These are phyloP conservation scores for Sphyrna mokarran DNA, from an alignment of 2,113 vertebrate species.

Conservation along the genomic window DNA sequence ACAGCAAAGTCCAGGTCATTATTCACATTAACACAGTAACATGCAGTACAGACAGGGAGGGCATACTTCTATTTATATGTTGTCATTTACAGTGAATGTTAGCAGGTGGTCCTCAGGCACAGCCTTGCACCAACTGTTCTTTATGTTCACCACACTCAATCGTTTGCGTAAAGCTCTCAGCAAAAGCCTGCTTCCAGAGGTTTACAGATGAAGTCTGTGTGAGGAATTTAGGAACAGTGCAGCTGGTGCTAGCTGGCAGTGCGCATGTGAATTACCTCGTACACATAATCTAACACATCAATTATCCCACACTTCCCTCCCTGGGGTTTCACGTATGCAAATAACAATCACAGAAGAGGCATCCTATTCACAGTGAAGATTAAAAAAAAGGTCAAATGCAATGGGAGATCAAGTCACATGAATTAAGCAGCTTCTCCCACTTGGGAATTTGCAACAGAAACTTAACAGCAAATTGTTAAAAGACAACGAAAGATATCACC, in stretches of 20 bases:
- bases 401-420: not conserved
- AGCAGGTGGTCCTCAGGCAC: slow-evolving; percentile 6
- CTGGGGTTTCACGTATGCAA: not conserved
- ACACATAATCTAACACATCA: slow-evolving; percentile 13
- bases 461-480: slow-evolving; percentile 21
- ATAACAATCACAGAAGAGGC: not conserved
- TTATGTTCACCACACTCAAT: not conserved
- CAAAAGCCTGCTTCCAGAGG: not conserved
- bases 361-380: not conserved
- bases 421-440: not conserved
- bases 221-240: slow-evolving; percentile 26
- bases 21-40: not conserved
- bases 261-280: not conserved
- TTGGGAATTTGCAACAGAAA: slow-evolving; percentile 11
- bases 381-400: slow-evolving; percentile 19
- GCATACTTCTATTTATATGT: not conserved
- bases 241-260: not conserved
- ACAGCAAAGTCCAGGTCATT: not conserved
- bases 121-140: not conserved
- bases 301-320: slow-evolving; percentile 24
- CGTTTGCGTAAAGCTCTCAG: not conserved
- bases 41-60: not conserved
- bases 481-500: not conserved
- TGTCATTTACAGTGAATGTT: slow-evolving; percentile 16
- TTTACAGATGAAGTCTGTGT: slow-evolving; percentile 12